A percentile compares a stretch with the other conserved stretches of the same genome.
Conservation (phyloP, 2,888 invertebrate genomes). For the Polyommatus iphigenia region DNA sequence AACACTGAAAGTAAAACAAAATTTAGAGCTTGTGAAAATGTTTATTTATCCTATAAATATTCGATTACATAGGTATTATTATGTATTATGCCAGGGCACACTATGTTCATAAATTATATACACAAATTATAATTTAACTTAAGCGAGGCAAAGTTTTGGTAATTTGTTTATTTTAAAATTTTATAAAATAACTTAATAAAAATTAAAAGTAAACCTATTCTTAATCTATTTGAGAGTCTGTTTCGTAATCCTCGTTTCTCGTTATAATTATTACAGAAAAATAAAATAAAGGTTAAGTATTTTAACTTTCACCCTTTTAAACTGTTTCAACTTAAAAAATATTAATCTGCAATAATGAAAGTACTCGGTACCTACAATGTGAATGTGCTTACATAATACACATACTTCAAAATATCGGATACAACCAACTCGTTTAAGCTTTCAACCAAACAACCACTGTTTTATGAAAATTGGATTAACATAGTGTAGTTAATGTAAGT, state of each 20-base stretch:
- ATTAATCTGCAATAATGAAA: background rate
- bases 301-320: background rate
- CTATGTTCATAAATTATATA: constrained; percentile 63
- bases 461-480: background rate
- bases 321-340: background rate
- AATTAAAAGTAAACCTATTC: constrained; percentile 42
- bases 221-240: constrained; percentile 22
- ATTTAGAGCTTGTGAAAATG: constrained; percentile 64
- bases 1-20: constrained; percentile 41
- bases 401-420: background rate
- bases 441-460: background rate
- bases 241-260: background rate
- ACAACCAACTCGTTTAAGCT: background rate
- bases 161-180: constrained; percentile 62
- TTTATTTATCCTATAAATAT: constrained; percentile 61
- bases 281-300: too few species aligned
- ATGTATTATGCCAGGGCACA: constrained; percentile 74
- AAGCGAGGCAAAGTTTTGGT: constrained; percentile 80
- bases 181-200: constrained; percentile 53
- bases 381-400: background rate
- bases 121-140: constrained; percentile 67
- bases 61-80: constrained; percentile 46
- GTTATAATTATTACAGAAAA: background rate
- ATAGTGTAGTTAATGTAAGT: background rate
- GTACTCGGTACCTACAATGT: constrained; percentile 9